Evolutionary conservation across 2,888 invertebrate species (phyloP).

Genomic region (Watsonalla cultraria): DNA sequence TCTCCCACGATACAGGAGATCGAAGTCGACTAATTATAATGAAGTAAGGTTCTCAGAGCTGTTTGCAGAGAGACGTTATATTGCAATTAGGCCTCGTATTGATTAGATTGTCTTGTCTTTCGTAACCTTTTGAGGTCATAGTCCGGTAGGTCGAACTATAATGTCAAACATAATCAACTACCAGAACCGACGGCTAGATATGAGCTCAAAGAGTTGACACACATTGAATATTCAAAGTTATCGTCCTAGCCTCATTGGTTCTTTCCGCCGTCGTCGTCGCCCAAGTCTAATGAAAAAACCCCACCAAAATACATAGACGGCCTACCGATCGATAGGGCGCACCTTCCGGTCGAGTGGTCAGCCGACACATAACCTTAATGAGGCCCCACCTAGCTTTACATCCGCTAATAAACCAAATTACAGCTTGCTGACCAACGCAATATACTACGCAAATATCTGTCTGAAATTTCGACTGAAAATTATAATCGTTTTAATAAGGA

Average conservation of each 20-base stretch:
- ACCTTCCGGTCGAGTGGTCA: slow-evolving; percentile 44
- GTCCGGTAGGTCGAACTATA: no score
- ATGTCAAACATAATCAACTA: no score
- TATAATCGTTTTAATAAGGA: slow-evolving; percentile 1
- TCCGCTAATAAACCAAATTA: slow-evolving; percentile 54
- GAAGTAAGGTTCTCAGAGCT: no score
- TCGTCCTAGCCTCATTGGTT: not conserved
- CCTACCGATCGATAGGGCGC: slow-evolving; percentile 48
- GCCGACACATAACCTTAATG: slow-evolving; percentile 45
- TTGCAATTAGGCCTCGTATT: no score
- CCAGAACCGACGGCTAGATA: no score
- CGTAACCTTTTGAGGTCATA: no score
- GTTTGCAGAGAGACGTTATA: no score
- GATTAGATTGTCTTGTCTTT: no score
- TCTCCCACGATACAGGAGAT: no score
- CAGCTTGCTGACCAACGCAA: slow-evolving; percentile 25
- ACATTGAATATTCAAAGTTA: not conserved
- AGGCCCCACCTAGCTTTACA: slow-evolving; percentile 49
- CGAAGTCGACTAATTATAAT: no score
- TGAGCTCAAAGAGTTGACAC: not conserved
- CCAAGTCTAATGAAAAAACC: slow-evolving; percentile 22
- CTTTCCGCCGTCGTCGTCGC: slow-evolving; percentile 4
- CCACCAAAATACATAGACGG: slow-evolving; percentile 16
- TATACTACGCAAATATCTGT: not conserved
- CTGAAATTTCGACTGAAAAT: slow-evolving; percentile 7